Percentiles rank a stretch among this genome's conserved stretches.
These are phyloP conservation scores for Siphlonurus alternatus DNA, from an alignment of 2,888 invertebrate species.

Conservation along the genomic window DNA sequence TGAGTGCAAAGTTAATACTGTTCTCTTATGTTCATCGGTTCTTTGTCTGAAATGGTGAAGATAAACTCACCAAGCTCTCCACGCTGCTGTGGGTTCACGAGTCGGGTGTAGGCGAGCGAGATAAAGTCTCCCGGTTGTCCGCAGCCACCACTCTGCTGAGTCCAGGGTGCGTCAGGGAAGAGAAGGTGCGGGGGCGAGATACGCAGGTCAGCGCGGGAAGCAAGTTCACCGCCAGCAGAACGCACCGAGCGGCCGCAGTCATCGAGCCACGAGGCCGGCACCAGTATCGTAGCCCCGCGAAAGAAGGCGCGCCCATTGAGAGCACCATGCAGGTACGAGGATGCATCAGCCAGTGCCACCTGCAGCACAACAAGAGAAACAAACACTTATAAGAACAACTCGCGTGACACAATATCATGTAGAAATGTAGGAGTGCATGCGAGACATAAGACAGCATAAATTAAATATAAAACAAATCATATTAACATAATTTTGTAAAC, in stretches of 20 bases:
- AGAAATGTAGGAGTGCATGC: background rate
- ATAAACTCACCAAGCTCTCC: constrained; percentile 12
- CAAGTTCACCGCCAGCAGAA: constrained; percentile 28
- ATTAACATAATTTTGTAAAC: background rate
- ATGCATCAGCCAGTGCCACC: constrained; percentile 36
- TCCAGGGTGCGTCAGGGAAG: constrained; percentile 36
- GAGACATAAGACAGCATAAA: background rate
- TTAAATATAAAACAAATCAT: background rate
- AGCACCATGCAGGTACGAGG: constrained; percentile 36
- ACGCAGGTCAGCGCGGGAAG: constrained; percentile 31
- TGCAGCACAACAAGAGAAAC: constrained; percentile 23
- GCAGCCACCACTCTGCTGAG: constrained; percentile 42
- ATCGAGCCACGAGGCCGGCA: constrained; percentile 41
- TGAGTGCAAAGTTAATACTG: too few relatives aligned
- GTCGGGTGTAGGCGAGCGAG: constrained; percentile 29
- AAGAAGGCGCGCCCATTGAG: constrained; percentile 38
- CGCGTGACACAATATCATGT: background rate
- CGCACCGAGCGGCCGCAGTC: constrained; percentile 19
- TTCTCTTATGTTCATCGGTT: too few relatives aligned
- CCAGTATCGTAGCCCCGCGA: constrained; percentile 36
- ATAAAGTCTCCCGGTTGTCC: constrained; percentile 40
- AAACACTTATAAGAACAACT: background rate
- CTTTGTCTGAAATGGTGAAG: too few relatives aligned
- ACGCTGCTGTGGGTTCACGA: constrained; percentile 18
- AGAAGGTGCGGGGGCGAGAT: constrained; percentile 33